A percentile compares a stretch with the other conserved stretches of the same genome.
Evolutionary conservation across 2,797 vertebrate genomes (phyloP).

Genomic region (Falco berigora): DNA sequence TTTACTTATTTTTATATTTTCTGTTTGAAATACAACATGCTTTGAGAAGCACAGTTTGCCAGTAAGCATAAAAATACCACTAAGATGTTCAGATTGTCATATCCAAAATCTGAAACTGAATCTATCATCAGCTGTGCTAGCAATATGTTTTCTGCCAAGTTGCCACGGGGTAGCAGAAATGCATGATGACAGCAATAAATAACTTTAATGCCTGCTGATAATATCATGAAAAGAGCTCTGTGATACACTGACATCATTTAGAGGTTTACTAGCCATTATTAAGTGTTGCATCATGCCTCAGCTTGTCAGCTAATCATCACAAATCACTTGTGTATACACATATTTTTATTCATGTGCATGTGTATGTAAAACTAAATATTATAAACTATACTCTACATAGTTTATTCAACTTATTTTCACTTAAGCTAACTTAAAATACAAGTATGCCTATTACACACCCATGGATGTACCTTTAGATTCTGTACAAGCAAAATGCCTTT

Average conservation of each 20-base stretch:
- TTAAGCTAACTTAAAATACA: not conserved
- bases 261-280: slow-evolving; percentile 46
- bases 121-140: slow-evolving; percentile 63
- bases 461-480: not conserved
- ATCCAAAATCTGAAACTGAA: slow-evolving; percentile 63
- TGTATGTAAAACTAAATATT: not conserved
- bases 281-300: slow-evolving; percentile 30
- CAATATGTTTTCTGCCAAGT: slow-evolving; percentile 59
- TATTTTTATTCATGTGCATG: not conserved
- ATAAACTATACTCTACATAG: not conserved
- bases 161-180: slow-evolving; percentile 54
- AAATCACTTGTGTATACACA: not conserved
- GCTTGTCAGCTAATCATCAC: slow-evolving; percentile 40
- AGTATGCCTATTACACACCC: not conserved
- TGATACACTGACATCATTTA: slow-evolving; percentile 57
- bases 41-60: not conserved
- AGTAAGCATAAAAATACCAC: slow-evolving; percentile 39
- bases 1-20: not conserved
- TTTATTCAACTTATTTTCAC: not conserved
- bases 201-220: slow-evolving; percentile 59
- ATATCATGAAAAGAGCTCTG: slow-evolving; percentile 41
- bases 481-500: not conserved
- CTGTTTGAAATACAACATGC: not conserved
- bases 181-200: slow-evolving; percentile 70
- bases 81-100: slow-evolving; percentile 36